Percentiles rank a stretch among this genome's conserved stretches.
Conservation (phyloP, 2,888 invertebrate genomes). For the Syritta pipiens region DNA sequence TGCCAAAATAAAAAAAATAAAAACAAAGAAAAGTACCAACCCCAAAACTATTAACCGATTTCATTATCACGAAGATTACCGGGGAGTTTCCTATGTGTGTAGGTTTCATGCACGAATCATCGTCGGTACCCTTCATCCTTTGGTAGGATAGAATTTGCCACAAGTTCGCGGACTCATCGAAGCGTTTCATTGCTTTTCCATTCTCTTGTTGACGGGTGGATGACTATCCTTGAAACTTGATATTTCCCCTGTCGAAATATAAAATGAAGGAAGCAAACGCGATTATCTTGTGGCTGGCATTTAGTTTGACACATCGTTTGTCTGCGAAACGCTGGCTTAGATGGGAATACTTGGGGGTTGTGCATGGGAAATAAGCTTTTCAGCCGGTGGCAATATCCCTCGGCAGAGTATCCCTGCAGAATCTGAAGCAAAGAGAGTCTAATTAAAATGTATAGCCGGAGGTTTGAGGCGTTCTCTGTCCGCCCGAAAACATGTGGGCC, state of each 20-base stretch:
- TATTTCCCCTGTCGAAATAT: too few relatives aligned
- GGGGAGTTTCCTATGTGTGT: constrained; percentile 2
- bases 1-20: background rate
- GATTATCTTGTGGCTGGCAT: background rate
- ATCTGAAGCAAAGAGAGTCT: too few relatives aligned
- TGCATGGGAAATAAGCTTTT: too few relatives aligned
- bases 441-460: too few relatives aligned
- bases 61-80: background rate
- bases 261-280: background rate
- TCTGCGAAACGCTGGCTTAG: too few relatives aligned
- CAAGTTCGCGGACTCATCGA: constrained; percentile 12
- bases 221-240: constrained; percentile 10
- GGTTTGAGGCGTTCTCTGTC: too few relatives aligned
- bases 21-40: too few relatives aligned
- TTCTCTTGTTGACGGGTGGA: background rate
- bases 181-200: constrained; percentile 14
- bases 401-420: too few relatives aligned
- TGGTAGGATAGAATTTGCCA: constrained; percentile 2
- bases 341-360: too few relatives aligned
- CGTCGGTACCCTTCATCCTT: constrained; percentile 4
- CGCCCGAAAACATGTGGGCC: too few relatives aligned
- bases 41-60: constrained; percentile 10
- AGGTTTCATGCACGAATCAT: too few relatives aligned
- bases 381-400: too few relatives aligned
- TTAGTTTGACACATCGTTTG: background rate